Conservation (phyloP, 2,797 vertebrate species). For the Pangasius sanitwongsei region DNA sequence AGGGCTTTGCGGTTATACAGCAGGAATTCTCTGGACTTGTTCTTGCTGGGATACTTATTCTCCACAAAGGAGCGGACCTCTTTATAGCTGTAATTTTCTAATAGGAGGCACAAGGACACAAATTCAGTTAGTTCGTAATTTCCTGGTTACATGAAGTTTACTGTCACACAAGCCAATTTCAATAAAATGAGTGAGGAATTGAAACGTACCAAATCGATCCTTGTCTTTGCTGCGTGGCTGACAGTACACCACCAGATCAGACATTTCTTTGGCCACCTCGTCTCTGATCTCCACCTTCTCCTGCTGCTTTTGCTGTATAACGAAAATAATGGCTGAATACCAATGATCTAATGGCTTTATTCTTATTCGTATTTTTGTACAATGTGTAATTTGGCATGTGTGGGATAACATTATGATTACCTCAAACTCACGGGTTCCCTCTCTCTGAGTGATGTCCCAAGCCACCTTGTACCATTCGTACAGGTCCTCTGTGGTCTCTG, state of each 20-base stretch:
- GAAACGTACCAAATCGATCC: conserved; percentile 87
- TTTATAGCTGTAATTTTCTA: conserved; percentile 86
- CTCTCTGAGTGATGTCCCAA: conserved; percentile 87
- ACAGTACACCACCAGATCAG: conserved; percentile 95
- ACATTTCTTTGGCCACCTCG: conserved; percentile 93
- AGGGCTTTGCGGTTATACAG: conserved; percentile 89
- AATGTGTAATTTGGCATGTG: not conserved
- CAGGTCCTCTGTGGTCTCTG: conserved; percentile 86
- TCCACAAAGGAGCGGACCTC: conserved; percentile 97
- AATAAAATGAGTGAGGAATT: not conserved
- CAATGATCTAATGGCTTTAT: not conserved
- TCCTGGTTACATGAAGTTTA: not conserved
- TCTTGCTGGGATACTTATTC: conserved; percentile 85
- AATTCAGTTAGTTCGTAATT: not conserved
- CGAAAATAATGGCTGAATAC: conserved; percentile 35
- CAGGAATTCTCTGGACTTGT: conserved; percentile 79
- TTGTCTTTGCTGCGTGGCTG: conserved; percentile 95
- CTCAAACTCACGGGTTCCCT: conserved; percentile 80
- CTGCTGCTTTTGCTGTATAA: conserved; percentile 75
- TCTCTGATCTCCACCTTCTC: conserved; percentile 88
- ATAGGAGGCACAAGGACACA: not conserved
- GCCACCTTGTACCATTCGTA: conserved; percentile 91
- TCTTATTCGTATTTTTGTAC: not conserved
- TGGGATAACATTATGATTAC: conserved; percentile 40
- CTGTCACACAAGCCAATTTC: not conserved